phyloP scores from a whole-genome alignment of 2,797 vertebrate species.

The Anomalospiza imberbis region DNA sequence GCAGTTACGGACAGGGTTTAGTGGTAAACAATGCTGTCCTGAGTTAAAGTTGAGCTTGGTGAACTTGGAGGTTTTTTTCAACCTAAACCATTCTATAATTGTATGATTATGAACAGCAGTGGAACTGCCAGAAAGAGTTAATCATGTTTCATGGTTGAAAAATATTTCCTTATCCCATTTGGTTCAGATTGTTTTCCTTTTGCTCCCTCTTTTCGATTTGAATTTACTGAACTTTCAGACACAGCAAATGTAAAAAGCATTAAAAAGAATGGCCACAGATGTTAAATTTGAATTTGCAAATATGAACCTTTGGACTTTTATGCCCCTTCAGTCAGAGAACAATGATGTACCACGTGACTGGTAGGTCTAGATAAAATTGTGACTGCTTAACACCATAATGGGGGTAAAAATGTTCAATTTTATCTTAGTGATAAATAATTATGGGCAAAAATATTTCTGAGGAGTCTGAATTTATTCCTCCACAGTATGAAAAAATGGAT shows the following conservation, averaged over 20 bases:
- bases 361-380: not conserved
- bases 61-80: not conserved
- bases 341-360: not conserved
- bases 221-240: not conserved
- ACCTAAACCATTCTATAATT: not conserved
- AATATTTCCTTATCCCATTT: not conserved
- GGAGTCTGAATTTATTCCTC: not conserved
- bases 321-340: not conserved
- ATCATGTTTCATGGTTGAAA: no score
- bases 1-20: not conserved
- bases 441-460: not conserved
- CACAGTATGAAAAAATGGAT: not conserved
- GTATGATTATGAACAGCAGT: not conserved
- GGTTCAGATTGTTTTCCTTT: not conserved
- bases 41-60: not conserved
- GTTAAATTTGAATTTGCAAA: not conserved
- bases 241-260: not conserved
- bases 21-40: fast-evolving
- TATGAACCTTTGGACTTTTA: not conserved
- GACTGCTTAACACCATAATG: not conserved
- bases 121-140: not conserved
- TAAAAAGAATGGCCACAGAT: not conserved
- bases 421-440: not conserved
- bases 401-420: not conserved
- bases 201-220: not conserved